Base-by-base conservation (phyloP, 1,140 invertebrate species). In the Cherax destructor region DNA sequence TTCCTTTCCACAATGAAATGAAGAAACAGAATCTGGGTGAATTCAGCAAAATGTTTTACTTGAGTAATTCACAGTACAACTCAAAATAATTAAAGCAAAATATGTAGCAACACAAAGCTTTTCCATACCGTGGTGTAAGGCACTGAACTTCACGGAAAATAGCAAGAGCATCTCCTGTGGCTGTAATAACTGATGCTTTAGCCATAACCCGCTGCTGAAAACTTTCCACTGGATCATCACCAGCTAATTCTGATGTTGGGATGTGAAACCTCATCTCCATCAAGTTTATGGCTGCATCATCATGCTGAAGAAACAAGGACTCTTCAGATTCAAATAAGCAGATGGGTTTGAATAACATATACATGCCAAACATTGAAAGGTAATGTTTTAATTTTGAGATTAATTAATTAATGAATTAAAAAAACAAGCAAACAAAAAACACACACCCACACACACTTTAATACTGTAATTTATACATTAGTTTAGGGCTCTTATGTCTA, bases 191-290 rank as follows among this genome's bases (percentile, higher is more conserved):
- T 91, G 98, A 99, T 11, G 99, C 99, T 95, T 99, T 99, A 89
- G 97, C 96, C 96, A 99, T 97, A 6, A 99, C 98, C 92, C 95
- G 95, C 94, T 99, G 96, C 94, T 99, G 97, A 95, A 99, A 99
- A 72, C 97, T 97, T 94, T 99, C 98, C 0, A 99, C 98, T 5
- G 98, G 97, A 95, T 99, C 98, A 18, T 93, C 93, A 94, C 98
- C 98, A 3, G 96, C 96, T 74, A 97, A 95, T 93, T 98, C 97
- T 93, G 96, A 97, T 1, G 97, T 95, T 21, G 99, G 99, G 94
- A 99, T 99, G 94, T 99, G 98, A 94, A 99, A 99, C 69, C 99
- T 95, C 96, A 99, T 98, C 95, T 99, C 99, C 96, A 99, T 97
- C 83, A 99, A 95, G 94, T 97, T 98, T 0, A 99, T 98, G 9